Evolutionary conservation across 2,113 vertebrate species (phyloP).

Genomic region (Corythaixoides concolor): DNA sequence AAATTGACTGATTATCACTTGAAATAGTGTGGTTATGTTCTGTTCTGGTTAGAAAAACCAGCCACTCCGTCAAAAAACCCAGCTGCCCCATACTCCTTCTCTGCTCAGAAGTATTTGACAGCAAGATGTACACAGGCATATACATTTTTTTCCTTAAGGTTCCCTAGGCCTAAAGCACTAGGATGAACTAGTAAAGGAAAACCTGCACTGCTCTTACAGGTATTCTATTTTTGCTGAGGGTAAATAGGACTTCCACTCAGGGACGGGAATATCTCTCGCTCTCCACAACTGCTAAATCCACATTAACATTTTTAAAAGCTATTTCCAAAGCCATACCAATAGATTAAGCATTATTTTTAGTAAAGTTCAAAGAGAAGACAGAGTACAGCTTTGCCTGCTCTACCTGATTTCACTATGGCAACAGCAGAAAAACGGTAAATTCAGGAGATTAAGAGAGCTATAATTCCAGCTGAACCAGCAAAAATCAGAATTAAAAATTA

Average conservation of each 20-base stretch:
- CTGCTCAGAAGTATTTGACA: not conserved
- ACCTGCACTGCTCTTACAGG: not conserved
- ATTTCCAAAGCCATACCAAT: slow-evolving; percentile 49
- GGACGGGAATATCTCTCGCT: not conserved
- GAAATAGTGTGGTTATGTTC: not conserved
- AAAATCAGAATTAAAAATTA: slow-evolving; percentile 58
- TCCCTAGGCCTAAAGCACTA: not conserved
- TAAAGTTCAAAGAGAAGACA: slow-evolving; percentile 58
- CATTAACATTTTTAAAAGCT: slow-evolving; percentile 56
- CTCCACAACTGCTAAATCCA: slow-evolving; percentile 37
- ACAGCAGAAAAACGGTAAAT: slow-evolving; percentile 44
- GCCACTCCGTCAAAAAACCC: not conserved
- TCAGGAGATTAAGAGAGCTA: slow-evolving; percentile 38
- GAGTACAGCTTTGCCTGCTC: slow-evolving; percentile 2
- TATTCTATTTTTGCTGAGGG: not conserved
- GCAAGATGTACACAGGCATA: not conserved
- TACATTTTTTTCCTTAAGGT: not conserved
- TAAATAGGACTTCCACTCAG: not conserved
- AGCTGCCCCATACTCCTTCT: not conserved
- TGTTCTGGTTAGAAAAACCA: not conserved
- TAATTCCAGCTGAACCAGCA: slow-evolving; percentile 50
- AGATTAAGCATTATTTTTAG: slow-evolving; percentile 69
- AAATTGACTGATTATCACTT: not conserved
- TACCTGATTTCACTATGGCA: slow-evolving; percentile 58
- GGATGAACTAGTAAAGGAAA: not conserved